These are phyloP conservation scores for Thamnophis sirtalis DNA, from an alignment of 2,113 vertebrate genomes.

Conservation along the genomic window DNA sequence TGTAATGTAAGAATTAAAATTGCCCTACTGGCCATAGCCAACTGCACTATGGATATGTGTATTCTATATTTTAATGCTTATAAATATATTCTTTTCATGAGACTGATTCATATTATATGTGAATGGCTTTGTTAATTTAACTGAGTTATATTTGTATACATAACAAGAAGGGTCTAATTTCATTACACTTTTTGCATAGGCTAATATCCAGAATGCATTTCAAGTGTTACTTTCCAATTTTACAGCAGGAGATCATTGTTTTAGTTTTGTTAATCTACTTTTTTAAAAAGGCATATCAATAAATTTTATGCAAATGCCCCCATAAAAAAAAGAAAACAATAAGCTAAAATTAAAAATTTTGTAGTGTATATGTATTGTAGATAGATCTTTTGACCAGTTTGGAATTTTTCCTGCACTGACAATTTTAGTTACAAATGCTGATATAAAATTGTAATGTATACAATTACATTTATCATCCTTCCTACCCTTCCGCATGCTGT, in stretches of 20 bases:
- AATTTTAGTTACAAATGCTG: conserved; percentile 12
- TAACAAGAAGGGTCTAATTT: not conserved
- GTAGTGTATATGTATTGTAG: not conserved
- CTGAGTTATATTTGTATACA: conserved; percentile 3
- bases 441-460: conserved; percentile 20
- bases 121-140: not conserved
- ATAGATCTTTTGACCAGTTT: not conserved
- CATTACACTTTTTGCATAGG: not conserved
- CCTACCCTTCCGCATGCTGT: conserved; percentile 21
- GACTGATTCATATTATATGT: conserved; percentile 11
- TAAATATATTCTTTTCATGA: conserved; percentile 12
- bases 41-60: not conserved
- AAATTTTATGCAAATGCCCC: not conserved
- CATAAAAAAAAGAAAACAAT: not conserved
- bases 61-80: conserved; percentile 39
- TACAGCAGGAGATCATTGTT: not conserved
- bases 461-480: conserved; percentile 27
- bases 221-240: not conserved
- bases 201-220: not conserved
- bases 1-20: conserved; percentile 38
- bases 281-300: not conserved
- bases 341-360: not conserved
- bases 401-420: conserved; percentile 5
- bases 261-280: not conserved
- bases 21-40: conserved; percentile 10